Conservation (phyloP, 1,140 invertebrate species). For the Macrobrachium rosenbergii region DNA sequence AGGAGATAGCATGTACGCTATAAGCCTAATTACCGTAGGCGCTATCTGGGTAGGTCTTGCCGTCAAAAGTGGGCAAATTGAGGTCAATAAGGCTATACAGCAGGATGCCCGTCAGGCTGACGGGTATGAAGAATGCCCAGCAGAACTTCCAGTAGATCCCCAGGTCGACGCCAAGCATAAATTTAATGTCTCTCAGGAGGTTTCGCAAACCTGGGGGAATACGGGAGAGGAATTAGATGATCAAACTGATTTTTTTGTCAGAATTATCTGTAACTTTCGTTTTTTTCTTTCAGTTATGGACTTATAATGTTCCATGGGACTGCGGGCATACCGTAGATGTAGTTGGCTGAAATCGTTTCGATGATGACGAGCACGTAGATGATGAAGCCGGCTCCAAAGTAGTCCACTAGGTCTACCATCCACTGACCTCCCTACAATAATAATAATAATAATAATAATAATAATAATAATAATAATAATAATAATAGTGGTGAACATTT, state of each 20-base stretch:
- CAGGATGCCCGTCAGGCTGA: constrained; percentile 80
- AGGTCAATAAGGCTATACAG: constrained; percentile 75
- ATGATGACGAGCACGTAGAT: constrained; percentile 81
- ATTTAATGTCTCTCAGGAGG: constrained; percentile 81
- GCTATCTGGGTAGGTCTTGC: constrained; percentile 20
- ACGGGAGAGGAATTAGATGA: too few relatives aligned
- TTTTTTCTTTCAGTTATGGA: not conserved
- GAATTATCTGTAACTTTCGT: not conserved
- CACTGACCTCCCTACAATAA: constrained; percentile 85
- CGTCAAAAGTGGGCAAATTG: constrained; percentile 40
- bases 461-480: too few relatives aligned
- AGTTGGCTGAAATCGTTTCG: constrained; percentile 80
- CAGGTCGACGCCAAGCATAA: constrained; percentile 82
- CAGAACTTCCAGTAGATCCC: constrained; percentile 84
- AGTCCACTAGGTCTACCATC: constrained; percentile 86
- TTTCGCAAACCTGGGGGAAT: constrained; percentile 73
- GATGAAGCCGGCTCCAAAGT: constrained; percentile 85
- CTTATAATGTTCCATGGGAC: not conserved
- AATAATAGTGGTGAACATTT: too few relatives aligned
- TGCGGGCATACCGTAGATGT: constrained; percentile 80
- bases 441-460: too few relatives aligned
- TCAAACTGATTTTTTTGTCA: too few relatives aligned
- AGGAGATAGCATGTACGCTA: too few relatives aligned
- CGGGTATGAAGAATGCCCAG: constrained; percentile 82
- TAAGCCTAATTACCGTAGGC: constrained; percentile 43